A percentile compares a stretch with the other conserved stretches of the same genome.
These are phyloP conservation scores for Drosophila novamexicana DNA, from an alignment of 1,140 invertebrate species.

Conservation along the genomic window DNA sequence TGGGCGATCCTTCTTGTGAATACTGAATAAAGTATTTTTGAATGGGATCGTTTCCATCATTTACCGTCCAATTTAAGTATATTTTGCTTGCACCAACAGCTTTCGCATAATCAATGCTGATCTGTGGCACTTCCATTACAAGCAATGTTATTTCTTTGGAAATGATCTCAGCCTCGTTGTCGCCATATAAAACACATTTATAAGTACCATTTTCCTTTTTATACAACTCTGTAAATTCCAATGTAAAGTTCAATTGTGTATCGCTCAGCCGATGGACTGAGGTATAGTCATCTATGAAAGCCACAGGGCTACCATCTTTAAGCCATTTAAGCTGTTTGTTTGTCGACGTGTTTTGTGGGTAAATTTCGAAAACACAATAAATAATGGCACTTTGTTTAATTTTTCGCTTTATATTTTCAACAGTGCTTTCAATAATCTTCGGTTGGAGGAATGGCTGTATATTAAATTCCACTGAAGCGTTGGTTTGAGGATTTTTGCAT, in stretches of 20 bases:
- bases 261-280: slow-evolving; percentile 85
- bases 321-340: slow-evolving; percentile 85
- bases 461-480: slow-evolving; percentile 64
- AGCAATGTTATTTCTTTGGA: slow-evolving; percentile 85
- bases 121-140: slow-evolving; percentile 89
- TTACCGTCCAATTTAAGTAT: slow-evolving; percentile 93
- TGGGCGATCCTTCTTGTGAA: slow-evolving; percentile 86
- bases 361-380: slow-evolving; percentile 86
- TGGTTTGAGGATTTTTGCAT: slow-evolving; percentile 81
- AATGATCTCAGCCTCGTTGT: slow-evolving; percentile 57
- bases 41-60: slow-evolving; percentile 90
- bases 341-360: slow-evolving; percentile 86
- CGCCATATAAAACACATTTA: slow-evolving; percentile 84
- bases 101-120: slow-evolving; percentile 90
- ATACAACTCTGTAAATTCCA: slow-evolving; percentile 86
- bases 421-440: slow-evolving; percentile 84
- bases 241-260: slow-evolving; percentile 86
- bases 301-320: slow-evolving; percentile 86
- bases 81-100: slow-evolving; percentile 90
- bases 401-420: slow-evolving; percentile 85
- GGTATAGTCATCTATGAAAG: slow-evolving; percentile 69
- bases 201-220: slow-evolving; percentile 90
- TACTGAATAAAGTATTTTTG: slow-evolving; percentile 88
- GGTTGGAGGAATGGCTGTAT: slow-evolving; percentile 84
- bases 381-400: slow-evolving; percentile 85